Base-by-base conservation (phyloP, 2,797 vertebrate genomes). In the Loriculus beryllinus region DNA sequence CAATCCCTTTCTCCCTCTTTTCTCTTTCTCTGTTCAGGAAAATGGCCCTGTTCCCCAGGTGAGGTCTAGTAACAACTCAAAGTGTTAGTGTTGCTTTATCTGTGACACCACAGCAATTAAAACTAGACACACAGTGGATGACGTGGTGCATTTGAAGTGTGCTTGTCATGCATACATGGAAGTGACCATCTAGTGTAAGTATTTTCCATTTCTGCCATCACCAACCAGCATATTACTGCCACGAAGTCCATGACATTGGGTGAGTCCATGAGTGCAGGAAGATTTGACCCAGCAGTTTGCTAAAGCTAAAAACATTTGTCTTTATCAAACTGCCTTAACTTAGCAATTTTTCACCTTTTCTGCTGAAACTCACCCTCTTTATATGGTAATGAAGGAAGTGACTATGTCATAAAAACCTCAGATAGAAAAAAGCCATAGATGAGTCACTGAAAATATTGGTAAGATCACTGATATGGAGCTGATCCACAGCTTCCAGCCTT, bases 361-460 rank as follows among this genome's bases (percentile, higher is more conserved):
- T 88, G 39, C 33, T 59, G 40, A 83, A 92, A 67, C 43, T 69
- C 42, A n/a, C n/a, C 29, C 62, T 78, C 85, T 95, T 91, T 92
- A 84, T 92, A 77, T 82, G 59, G 85, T 18, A 63, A 80, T n/a
- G 35, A 84, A 94, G 93, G 91, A 95, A 96, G 28, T 81, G 47
- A 76, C 75, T 70, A 25, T 48, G 86, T 86, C 68, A 42, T 35
- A 31, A 94, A 93, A 94, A 49, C 45, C 21, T 72, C 63, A 51
- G 67, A 94, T 51, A 42, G 26, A 15, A 91, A 93, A 85, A 92
- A 91, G 19, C 56, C 80, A 57, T 31, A 62, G 37, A 92, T 96
- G 96, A 97, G 47, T 97, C 95, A 96, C 64, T 40, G 35, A 90
- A 86, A 90, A 68, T 86, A 94, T 88, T 71, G 90, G 91, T 96